Conservation (phyloP, 1,140 invertebrate genomes). For the Thaumatotibia leucotreta region DNA sequence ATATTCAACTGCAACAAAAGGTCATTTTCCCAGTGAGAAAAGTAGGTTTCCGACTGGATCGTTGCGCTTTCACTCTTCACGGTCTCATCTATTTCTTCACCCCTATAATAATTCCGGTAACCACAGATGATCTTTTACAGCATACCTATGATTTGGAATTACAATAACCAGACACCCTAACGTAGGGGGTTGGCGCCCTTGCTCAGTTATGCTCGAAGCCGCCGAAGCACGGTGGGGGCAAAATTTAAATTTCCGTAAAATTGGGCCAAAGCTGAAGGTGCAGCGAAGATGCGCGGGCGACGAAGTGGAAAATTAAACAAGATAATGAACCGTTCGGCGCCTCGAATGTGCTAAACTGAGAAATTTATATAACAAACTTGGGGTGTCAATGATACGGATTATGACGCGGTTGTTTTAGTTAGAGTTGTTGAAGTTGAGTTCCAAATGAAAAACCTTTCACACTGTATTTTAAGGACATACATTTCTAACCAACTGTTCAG, state of each 20-base stretch:
- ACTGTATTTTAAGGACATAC: too few relatives aligned
- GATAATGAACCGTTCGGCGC: constrained; percentile 55
- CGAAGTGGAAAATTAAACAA: constrained; percentile 66
- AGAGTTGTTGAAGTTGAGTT: constrained; percentile 22
- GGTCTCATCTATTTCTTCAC: not conserved
- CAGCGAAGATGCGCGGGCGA: constrained; percentile 40
- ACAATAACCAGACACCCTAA: constrained; percentile 8
- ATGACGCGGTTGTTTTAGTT: constrained; percentile 25
- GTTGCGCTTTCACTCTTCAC: not conserved
- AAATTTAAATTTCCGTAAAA: constrained; percentile 32
- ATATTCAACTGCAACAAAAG: too few relatives aligned
- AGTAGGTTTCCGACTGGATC: not conserved
- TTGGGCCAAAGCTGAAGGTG: constrained; percentile 30
- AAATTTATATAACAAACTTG: constrained; percentile 46
- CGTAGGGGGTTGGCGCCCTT: constrained; percentile 3
- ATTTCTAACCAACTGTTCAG: too few relatives aligned
- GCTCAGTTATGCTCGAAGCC: not conserved
- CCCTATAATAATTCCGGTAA: not conserved
- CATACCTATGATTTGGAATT: constrained; percentile 11
- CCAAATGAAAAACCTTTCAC: too few relatives aligned
- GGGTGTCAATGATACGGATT: constrained; percentile 1
- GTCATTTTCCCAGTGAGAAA: not conserved
- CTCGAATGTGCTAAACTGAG: constrained; percentile 50
- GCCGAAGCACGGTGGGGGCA: not conserved
- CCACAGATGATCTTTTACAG: constrained; percentile 10